Percentiles rank a stretch among this genome's conserved stretches.
Evolutionary conservation across 2,113 vertebrate species (phyloP).

Genomic region (Hiodon tergisus): DNA sequence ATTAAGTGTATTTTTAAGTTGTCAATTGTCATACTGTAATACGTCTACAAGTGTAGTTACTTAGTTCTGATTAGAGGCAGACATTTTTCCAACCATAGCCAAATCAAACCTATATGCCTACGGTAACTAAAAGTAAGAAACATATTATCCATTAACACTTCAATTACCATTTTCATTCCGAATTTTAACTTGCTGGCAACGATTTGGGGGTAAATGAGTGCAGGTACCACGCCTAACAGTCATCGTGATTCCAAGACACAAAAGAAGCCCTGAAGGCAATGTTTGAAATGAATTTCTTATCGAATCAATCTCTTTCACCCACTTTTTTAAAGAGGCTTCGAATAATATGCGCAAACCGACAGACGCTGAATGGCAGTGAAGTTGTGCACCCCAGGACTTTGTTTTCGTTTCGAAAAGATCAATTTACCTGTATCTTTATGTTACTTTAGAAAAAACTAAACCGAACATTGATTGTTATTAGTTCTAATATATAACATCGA

Average conservation of each 20-base stretch:
- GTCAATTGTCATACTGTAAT: too few species aligned
- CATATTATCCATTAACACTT: background rate
- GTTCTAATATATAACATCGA: too few species aligned
- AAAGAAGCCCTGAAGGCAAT: constrained; percentile 43
- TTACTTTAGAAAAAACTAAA: too few species aligned
- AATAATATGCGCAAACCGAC: constrained; percentile 45
- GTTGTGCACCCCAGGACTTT: background rate
- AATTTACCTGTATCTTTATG: too few species aligned
- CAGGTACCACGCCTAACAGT: constrained; percentile 31
- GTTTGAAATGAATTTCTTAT: constrained; percentile 42
- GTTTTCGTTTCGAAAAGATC: too few species aligned
- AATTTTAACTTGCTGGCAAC: constrained; percentile 7
- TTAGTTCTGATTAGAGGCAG: too few species aligned
- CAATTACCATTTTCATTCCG: background rate
- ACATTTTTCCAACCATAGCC: too few species aligned
- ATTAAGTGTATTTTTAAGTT: too few species aligned
- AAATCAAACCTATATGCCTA: too few species aligned
- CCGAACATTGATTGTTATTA: too few species aligned
- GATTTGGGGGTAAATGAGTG: constrained; percentile 22
- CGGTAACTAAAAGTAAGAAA: background rate
- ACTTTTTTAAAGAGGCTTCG: constrained; percentile 37
- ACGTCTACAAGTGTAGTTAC: too few species aligned
- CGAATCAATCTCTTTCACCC: constrained; percentile 48
- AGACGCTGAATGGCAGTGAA: constrained; percentile 13
- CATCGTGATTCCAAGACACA: constrained; percentile 24